Conservation (phyloP, 2,888 invertebrate species). For the Lathronympha strigana region DNA sequence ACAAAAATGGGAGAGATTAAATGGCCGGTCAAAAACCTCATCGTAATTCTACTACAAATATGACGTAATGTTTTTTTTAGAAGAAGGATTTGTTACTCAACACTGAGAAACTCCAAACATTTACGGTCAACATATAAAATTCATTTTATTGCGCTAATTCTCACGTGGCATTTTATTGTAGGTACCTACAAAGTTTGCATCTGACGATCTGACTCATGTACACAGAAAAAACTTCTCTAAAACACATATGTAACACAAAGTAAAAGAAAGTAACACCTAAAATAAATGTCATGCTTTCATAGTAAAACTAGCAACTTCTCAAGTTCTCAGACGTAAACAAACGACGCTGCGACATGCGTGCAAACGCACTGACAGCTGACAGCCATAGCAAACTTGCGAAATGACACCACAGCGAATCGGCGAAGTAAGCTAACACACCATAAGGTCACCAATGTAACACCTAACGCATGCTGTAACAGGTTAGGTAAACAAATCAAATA, state of each 20-base stretch:
- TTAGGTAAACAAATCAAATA: constrained; percentile 64
- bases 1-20: constrained; percentile 12
- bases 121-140: too few relatives aligned
- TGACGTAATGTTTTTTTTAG: neutral
- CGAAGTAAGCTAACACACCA: constrained; percentile 53
- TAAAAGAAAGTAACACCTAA: neutral
- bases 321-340: constrained; percentile 18
- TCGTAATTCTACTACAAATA: constrained; percentile 4
- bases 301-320: constrained; percentile 10
- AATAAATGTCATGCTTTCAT: neutral
- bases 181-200: too few relatives aligned
- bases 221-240: neutral
- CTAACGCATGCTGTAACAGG: constrained; percentile 63
- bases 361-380: constrained; percentile 55
- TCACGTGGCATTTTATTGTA: too few relatives aligned
- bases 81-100: neutral
- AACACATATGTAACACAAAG: too few relatives aligned
- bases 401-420: constrained; percentile 61
- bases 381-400: constrained; percentile 60
- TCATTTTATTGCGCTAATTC: too few relatives aligned
- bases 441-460: constrained; percentile 51
- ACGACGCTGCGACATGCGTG: constrained; percentile 39
- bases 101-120: too few relatives aligned
- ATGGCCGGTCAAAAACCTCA: constrained; percentile 1
- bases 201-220: neutral